A percentile compares a stretch with the other conserved stretches of the same genome.
These are phyloP conservation scores for Hydropotes inermis DNA, from an alignment of 2,113 vertebrate species.

Conservation along the genomic window DNA sequence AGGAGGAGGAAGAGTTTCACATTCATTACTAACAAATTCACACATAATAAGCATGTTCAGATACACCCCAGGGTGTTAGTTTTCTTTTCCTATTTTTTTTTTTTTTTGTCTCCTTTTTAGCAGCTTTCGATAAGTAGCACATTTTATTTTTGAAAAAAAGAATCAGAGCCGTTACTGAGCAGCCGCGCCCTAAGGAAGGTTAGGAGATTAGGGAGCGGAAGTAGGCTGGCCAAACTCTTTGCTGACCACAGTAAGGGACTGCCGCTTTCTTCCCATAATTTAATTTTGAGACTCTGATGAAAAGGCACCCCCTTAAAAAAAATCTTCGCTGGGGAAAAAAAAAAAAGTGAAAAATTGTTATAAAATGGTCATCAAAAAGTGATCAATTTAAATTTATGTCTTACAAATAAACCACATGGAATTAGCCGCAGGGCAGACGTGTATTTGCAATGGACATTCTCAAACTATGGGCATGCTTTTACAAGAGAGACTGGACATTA, in stretches of 20 bases:
- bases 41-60: slow-evolving; percentile 72
- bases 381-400: slow-evolving; percentile 63
- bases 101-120: slow-evolving; percentile 56
- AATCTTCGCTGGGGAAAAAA: background rate
- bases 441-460: slow-evolving; percentile 17
- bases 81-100: slow-evolving; percentile 71
- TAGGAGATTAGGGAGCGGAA: slow-evolving; percentile 73
- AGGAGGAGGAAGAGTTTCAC: slow-evolving; percentile 57
- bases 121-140: slow-evolving; percentile 70
- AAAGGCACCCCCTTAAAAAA: slow-evolving; percentile 48
- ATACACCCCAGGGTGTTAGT: slow-evolving; percentile 71
- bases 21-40: slow-evolving; percentile 70
- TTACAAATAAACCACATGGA: slow-evolving; percentile 50
- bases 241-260: slow-evolving; percentile 53
- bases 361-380: slow-evolving; percentile 58
- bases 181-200: slow-evolving; percentile 62
- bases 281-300: slow-evolving; percentile 42
- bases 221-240: slow-evolving; percentile 45
- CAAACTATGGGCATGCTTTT: background rate
- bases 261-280: slow-evolving; percentile 57
- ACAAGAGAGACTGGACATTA: background rate
- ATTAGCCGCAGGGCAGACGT: background rate
- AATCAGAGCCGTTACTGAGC: slow-evolving; percentile 19
- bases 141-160: slow-evolving; percentile 67
- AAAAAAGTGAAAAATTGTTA: slow-evolving; percentile 50